A percentile compares a stretch with the other conserved stretches of the same genome.
Evolutionary conservation across 2,888 invertebrate species (phyloP).

Genomic region (Saturnia japonica): DNA sequence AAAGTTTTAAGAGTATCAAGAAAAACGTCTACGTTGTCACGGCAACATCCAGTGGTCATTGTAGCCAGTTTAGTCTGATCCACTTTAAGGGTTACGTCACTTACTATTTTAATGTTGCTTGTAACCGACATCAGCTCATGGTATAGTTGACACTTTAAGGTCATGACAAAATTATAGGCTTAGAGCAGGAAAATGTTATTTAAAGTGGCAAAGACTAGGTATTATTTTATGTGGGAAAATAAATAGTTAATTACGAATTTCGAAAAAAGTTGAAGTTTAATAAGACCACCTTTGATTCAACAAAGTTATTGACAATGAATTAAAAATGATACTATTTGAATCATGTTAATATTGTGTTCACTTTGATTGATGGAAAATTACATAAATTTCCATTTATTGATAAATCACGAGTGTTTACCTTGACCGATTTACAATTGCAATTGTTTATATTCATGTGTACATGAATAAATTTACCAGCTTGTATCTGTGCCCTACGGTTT

Average conservation of each 20-base stretch:
- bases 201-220: constrained; percentile 40
- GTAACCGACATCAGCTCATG: constrained; percentile 32
- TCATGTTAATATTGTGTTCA: background rate
- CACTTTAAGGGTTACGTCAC: constrained; percentile 28
- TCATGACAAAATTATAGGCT: constrained; percentile 62
- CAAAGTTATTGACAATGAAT: background rate
- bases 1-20: constrained; percentile 20
- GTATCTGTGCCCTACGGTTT: no score
- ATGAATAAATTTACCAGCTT: no score
- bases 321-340: no score
- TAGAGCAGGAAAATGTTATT: constrained; percentile 58
- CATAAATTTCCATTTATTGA: background rate
- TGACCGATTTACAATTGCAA: background rate
- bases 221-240: constrained; percentile 47
- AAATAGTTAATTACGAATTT: constrained; percentile 45
- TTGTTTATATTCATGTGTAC: no score
- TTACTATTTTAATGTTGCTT: background rate
- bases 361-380: background rate
- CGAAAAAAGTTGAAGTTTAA: constrained; percentile 17
- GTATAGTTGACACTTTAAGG: constrained; percentile 36
- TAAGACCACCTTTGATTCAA: constrained; percentile 1
- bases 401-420: background rate
- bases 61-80: constrained; percentile 39
- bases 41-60: constrained; percentile 60
- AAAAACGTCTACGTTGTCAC: constrained; percentile 46